These are phyloP conservation scores for Eulemur mongoz DNA, from an alignment of 2,797 vertebrate species.

Conservation along the genomic window DNA sequence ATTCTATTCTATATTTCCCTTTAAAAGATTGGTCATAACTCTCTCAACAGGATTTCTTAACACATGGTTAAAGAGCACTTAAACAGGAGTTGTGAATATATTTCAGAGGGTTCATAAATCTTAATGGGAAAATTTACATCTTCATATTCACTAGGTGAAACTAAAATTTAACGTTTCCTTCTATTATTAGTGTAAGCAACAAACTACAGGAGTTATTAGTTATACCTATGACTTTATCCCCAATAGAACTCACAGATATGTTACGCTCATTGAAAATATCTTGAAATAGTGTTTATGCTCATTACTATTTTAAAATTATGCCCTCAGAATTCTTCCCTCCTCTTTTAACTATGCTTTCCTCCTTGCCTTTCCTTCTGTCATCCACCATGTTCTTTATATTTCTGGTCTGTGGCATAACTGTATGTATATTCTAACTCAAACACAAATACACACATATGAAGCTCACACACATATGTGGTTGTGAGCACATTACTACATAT, in stretches of 20 bases:
- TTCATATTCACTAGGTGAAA: slow-evolving; percentile 42
- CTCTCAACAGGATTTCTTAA: neutral
- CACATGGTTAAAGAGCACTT: neutral
- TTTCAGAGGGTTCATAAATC: neutral
- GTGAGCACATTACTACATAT: neutral
- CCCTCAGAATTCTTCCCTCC: neutral
- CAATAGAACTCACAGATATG: neutral
- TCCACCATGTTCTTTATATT: neutral
- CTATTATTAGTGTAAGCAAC: neutral
- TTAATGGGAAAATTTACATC: neutral
- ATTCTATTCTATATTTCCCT: neutral
- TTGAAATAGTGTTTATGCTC: neutral
- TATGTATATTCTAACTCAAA: neutral
- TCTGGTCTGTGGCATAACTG: neutral
- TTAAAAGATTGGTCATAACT: neutral
- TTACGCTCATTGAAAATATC: neutral
- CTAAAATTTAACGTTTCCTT: neutral
- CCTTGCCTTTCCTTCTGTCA: neutral
- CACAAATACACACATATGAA: neutral
- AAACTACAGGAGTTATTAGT: neutral
- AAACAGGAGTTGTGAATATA: neutral
- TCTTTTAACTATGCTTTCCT: neutral
- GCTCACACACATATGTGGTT: neutral
- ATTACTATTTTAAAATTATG: neutral
- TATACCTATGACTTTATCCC: neutral